Conservation (phyloP, 2,888 invertebrate genomes). For the Melanophora roralis region DNA sequence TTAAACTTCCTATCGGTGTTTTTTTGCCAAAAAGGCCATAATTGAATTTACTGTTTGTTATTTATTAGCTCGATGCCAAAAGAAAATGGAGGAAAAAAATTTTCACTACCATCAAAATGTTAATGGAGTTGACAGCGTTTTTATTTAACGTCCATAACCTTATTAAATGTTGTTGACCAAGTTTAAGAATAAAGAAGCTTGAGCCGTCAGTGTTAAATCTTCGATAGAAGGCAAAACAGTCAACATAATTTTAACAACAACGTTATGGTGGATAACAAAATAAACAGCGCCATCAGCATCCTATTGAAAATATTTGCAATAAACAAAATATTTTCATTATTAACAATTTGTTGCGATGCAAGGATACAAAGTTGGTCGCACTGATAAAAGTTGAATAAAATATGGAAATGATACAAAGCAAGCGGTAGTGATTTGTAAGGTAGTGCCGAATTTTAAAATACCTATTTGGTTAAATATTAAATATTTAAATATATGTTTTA, state of each 20-base stretch:
- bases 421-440: too few relatives aligned
- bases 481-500: too few relatives aligned
- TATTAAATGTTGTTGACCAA: constrained; percentile 54
- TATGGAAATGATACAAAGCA: background rate
- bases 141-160: constrained; percentile 41
- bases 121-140: constrained; percentile 46
- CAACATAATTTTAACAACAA: constrained; percentile 57
- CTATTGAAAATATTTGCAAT: constrained; percentile 18
- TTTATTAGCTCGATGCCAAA: background rate
- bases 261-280: background rate
- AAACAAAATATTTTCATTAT: constrained; percentile 44
- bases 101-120: constrained; percentile 34
- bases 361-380: constrained; percentile 3
- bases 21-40: constrained; percentile 6
- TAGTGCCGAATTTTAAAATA: too few relatives aligned
- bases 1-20: constrained; percentile 20
- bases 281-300: background rate
- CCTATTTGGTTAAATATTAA: too few relatives aligned
- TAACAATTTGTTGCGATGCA: constrained; percentile 39
- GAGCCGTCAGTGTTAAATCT: constrained; percentile 64
- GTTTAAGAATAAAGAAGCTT: constrained; percentile 48
- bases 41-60: constrained; percentile 22
- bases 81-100: background rate
- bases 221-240: constrained; percentile 64
- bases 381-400: background rate